Evolutionary conservation across 2,113 vertebrate genomes (phyloP).

Genomic region (Odontophorus gujanensis): DNA sequence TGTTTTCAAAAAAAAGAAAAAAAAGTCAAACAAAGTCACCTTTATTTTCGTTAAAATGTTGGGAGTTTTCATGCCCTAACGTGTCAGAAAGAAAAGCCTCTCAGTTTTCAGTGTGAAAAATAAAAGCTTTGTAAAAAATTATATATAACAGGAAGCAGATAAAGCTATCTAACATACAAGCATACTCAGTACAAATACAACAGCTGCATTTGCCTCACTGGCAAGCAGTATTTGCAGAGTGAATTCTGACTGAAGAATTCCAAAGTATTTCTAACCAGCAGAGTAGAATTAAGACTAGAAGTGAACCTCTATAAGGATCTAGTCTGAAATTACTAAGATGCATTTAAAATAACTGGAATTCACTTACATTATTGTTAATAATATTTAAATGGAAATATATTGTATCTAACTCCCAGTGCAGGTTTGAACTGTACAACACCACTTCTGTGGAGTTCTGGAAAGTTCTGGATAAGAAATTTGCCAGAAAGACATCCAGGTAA

Average conservation of each 20-base stretch:
- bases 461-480: background rate
- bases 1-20: background rate
- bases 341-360: background rate
- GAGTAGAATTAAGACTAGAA: background rate
- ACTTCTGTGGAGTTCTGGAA: background rate
- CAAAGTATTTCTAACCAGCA: background rate
- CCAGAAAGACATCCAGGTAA: background rate
- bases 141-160: background rate
- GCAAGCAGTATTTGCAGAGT: background rate
- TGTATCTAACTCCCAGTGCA: background rate
- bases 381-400: background rate
- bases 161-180: background rate
- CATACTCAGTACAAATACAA: background rate
- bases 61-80: background rate
- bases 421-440: background rate
- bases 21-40: background rate
- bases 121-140: background rate
- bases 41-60: slow-evolving; percentile 1
- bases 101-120: background rate
- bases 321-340: background rate
- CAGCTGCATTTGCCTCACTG: background rate
- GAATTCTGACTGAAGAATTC: background rate
- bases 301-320: background rate
- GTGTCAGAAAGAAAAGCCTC: background rate
- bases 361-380: background rate